Evolutionary conservation across 2,888 invertebrate genomes (phyloP).

Genomic region (Pecten maximus): DNA sequence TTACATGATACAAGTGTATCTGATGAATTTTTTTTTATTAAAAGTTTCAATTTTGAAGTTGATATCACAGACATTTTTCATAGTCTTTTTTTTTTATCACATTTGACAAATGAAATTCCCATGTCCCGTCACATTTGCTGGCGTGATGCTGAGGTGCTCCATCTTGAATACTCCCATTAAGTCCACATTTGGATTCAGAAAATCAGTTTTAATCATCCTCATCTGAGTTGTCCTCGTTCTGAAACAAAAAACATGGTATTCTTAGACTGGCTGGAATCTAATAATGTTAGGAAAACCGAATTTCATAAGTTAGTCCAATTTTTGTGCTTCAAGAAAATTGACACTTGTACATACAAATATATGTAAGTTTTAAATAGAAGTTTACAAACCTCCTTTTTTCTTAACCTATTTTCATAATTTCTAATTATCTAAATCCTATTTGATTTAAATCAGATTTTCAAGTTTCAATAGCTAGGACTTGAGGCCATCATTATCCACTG

Average conservation of each 20-base stretch:
- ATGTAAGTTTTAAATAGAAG: no score
- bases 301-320: no score
- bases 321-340: no score
- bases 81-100: background rate
- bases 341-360: no score
- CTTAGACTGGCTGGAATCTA: background rate
- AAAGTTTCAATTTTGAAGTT: background rate
- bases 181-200: no score
- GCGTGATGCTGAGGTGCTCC: background rate
- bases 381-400: no score
- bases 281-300: background rate
- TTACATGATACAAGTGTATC: background rate
- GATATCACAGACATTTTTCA: background rate
- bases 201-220: background rate
- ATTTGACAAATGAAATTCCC: background rate
- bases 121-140: background rate
- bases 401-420: no score
- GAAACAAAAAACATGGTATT: background rate
- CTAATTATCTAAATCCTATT: no score
- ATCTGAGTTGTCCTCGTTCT: background rate
- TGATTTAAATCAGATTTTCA: no score
- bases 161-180: background rate
- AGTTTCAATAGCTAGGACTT: no score
- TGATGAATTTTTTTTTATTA: background rate
- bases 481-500: no score